These are phyloP conservation scores for Odontocerum albicorne DNA, from an alignment of 2,888 invertebrate genomes.

Conservation along the genomic window DNA sequence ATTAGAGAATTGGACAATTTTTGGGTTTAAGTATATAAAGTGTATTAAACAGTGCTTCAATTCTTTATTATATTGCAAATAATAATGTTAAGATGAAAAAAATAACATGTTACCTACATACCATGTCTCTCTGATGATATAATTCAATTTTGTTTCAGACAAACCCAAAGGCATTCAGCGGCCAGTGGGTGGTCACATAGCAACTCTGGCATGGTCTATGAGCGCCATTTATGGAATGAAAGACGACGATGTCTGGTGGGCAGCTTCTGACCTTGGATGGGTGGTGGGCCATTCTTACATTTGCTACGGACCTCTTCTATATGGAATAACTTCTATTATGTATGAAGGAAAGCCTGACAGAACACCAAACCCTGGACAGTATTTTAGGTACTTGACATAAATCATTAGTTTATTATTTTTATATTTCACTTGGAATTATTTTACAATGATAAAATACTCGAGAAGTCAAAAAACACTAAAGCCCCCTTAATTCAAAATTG, in stretches of 20 bases:
- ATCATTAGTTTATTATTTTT: no score
- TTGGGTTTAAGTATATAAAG: no score
- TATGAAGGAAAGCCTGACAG: slow-evolving; percentile 95
- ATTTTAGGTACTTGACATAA: slow-evolving; percentile 80
- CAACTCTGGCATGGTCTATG: slow-evolving; percentile 83
- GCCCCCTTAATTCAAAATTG: no score
- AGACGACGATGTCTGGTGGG: slow-evolving; percentile 86
- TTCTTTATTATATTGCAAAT: no score
- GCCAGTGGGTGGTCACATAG: slow-evolving; percentile 87
- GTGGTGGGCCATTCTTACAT: slow-evolving; percentile 95
- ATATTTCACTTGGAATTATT: no score
- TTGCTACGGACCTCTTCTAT: slow-evolving; percentile 85
- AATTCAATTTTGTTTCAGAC: no score
- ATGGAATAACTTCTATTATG: slow-evolving; percentile 79
- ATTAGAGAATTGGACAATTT: no score
- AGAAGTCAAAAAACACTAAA: no score
- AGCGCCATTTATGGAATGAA: slow-evolving; percentile 77
- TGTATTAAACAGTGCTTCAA: no score
- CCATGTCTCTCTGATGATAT: neutral
- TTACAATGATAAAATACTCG: no score
- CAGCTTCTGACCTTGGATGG: slow-evolving; percentile 88
- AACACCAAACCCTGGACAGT: slow-evolving; percentile 90
- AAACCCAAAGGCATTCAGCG: slow-evolving; percentile 81
- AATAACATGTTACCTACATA: no score
- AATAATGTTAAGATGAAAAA: no score